phyloP scores from a whole-genome alignment of 2,797 vertebrate species.

The Okamejei kenojei region DNA sequence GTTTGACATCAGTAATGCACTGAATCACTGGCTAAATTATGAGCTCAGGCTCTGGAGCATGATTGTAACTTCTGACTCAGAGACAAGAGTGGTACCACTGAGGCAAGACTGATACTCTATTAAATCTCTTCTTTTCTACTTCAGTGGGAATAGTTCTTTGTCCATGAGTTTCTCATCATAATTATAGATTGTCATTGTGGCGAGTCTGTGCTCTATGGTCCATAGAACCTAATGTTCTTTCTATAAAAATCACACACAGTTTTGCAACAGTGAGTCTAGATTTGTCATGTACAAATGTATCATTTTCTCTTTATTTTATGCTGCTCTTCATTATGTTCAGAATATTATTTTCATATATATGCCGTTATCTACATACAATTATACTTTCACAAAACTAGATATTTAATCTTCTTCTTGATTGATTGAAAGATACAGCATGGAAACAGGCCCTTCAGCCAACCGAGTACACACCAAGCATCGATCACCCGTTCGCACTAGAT shows the following conservation, averaged over 20 bases:
- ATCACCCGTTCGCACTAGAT: no score
- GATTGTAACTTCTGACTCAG: neutral
- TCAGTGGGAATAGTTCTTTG: neutral
- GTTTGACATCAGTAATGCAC: neutral
- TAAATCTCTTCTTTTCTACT: neutral
- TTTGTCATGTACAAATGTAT: neutral
- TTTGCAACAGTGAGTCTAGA: neutral
- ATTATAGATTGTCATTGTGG: neutral
- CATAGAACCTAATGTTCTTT: neutral
- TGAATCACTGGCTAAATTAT: neutral
- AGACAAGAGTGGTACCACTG: neutral
- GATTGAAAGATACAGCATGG: no score
- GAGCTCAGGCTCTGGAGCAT: neutral
- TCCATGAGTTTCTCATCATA: neutral
- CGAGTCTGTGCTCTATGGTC: neutral
- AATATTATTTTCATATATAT: neutral
- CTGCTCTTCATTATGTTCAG: neutral
- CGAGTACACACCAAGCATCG: no score
- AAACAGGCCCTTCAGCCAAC: no score
- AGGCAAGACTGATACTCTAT: neutral
- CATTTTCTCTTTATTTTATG: neutral
- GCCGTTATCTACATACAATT: neutral
- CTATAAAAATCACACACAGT: neutral
- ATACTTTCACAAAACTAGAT: neutral
- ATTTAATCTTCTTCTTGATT: neutral